phyloP scores from a whole-genome alignment of 1,140 invertebrate species.

The Leucophenga varia region DNA sequence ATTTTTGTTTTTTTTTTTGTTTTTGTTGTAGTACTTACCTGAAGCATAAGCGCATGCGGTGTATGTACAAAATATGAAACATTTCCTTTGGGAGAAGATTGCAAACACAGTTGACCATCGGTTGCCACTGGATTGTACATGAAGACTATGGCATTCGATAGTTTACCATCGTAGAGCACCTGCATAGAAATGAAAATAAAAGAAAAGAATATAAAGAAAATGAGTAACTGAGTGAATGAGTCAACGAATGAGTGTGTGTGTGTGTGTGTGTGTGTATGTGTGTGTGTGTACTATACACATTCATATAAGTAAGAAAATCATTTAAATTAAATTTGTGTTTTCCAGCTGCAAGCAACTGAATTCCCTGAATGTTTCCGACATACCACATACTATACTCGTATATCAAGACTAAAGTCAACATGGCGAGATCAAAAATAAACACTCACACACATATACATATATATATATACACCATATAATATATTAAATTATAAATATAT shows the following conservation, averaged over 20 bases:
- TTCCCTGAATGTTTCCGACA: too few relatives aligned
- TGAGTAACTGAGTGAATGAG: constrained; percentile 9
- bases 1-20: constrained; percentile 3
- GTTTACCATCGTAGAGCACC: constrained; percentile 97
- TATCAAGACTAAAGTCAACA: too few relatives aligned
- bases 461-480: too few relatives aligned
- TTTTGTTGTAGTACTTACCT: constrained; percentile 67
- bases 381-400: too few relatives aligned
- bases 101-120: constrained; percentile 96
- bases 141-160: constrained; percentile 95
- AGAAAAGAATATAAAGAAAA: constrained; percentile 4
- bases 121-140: constrained; percentile 99
- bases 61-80: constrained; percentile 97
- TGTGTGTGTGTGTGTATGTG: constrained; percentile 8
- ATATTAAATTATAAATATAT: too few relatives aligned
- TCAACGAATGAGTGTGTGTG: constrained; percentile 5
- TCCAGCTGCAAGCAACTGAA: too few relatives aligned
- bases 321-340: too few relatives aligned
- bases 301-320: too few relatives aligned
- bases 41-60: constrained; percentile 97
- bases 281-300: constrained; percentile 4
- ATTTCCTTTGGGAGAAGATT: constrained; percentile 96
- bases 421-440: too few relatives aligned
- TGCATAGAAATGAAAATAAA: constrained; percentile 56
- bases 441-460: too few relatives aligned